Evolutionary conservation across 2,797 vertebrate species (phyloP), one percentile per base, ranked within the genome.

Genomic region (Orientallactaga sibirica): DNA sequence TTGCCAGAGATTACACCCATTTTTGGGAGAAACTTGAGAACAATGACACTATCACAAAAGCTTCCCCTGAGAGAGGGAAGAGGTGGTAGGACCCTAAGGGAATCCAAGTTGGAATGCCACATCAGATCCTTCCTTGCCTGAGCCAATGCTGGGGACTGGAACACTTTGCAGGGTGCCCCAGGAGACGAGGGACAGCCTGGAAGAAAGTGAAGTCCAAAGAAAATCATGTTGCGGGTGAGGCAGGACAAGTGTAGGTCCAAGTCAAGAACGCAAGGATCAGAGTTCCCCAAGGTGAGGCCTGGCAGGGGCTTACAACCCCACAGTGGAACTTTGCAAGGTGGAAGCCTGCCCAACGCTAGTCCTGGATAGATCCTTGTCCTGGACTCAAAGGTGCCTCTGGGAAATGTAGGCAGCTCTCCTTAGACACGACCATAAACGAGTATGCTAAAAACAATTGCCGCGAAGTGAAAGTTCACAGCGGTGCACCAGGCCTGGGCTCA

Each of bases 31-130:
- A 68, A 64, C 11, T 79, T 55, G 33, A 52, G 29, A 77, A 62
- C 33, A 22, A 62, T 2, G 5, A 5, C 3, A 5, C 24, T 41
- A 1, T 64, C 43, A 29, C 7, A 37, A 0, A 22, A n/a, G 7
- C 1, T 22, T 74, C 33, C 1, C 15, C 55, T 41, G 41, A 20
- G 67, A 79, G 73, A 82, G 48, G 25, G 8, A 48, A 58, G 55
- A 15, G 43, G 33, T 12, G 5, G 24, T 2, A 52, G 67, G 73
- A 4, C 67, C 68, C 27, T 9, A 27, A 62, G 41, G 67, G 52
- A 87, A 55, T 68, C 22, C 41, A 24, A 2, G 7, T 25, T 74
- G 78, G 71, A 75, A 71, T 43, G 58, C 22, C 61, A 64, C 29
- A 2, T 7, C n/a, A 8, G 25, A 43, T 62, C 74, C 19, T 71